These are phyloP conservation scores for Oreochromis grahami DNA, from an alignment of 2,797 vertebrate genomes.

Conservation along the genomic window DNA sequence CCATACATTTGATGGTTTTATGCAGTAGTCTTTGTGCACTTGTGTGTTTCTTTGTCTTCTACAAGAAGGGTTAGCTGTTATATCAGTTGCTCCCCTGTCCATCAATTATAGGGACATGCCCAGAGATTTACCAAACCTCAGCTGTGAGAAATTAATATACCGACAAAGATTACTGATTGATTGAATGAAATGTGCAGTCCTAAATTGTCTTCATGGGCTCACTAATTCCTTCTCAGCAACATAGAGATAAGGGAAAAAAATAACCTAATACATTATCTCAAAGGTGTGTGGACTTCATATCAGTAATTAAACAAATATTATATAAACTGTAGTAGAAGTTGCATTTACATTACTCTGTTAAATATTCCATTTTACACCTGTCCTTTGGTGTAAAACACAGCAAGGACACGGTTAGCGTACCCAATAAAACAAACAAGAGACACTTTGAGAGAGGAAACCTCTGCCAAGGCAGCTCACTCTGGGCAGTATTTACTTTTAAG, in stretches of 20 bases:
- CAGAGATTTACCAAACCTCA: background rate
- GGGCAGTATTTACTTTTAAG: background rate
- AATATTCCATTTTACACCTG: background rate
- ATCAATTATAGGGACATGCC: background rate
- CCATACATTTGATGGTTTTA: background rate
- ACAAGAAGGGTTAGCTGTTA: background rate
- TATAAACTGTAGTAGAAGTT: background rate
- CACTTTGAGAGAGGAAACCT: background rate
- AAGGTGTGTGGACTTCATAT: conserved; percentile 66
- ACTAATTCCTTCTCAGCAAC: background rate
- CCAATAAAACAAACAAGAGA: background rate
- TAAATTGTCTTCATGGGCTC: background rate
- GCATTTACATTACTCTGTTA: background rate
- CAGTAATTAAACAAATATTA: background rate
- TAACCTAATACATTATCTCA: conserved; percentile 55
- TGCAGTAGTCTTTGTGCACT: background rate
- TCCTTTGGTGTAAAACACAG: background rate
- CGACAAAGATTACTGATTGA: background rate
- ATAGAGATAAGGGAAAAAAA: background rate
- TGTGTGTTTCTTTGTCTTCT: background rate
- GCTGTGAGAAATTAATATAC: background rate
- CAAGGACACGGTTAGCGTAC: background rate
- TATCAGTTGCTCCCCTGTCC: background rate
- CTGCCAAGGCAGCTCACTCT: background rate
- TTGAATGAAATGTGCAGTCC: background rate